Evolutionary conservation across 2,113 vertebrate genomes (phyloP).

Genomic region (Phainopepla nitens): DNA sequence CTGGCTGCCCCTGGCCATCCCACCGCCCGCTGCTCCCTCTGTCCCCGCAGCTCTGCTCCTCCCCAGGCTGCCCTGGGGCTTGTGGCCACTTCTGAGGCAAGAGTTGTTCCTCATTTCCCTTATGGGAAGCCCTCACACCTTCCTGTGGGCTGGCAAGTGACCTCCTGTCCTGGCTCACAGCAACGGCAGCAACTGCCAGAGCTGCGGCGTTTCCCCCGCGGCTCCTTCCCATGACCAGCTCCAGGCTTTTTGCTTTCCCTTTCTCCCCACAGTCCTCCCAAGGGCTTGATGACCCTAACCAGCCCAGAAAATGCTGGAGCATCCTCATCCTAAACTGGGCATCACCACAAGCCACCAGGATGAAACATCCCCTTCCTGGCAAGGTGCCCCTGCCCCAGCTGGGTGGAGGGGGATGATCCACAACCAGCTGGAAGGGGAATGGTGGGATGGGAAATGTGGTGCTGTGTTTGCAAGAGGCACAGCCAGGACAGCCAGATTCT

Average conservation of each 20-base stretch:
- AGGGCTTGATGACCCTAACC: not conserved
- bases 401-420: fast-evolving
- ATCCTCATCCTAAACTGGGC: not conserved
- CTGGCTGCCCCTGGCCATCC: not conserved
- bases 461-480: not conserved
- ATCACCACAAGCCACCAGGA: fast-evolving
- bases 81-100: not conserved
- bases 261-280: not conserved
- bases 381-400: too few species aligned
- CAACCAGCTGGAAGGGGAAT: not conserved
- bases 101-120: not conserved
- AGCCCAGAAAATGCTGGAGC: fast-evolving
- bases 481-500: not conserved
- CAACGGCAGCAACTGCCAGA: fast-evolving
- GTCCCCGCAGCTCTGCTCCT: fast-evolving
- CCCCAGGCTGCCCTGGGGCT: not conserved
- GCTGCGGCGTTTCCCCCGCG: fast-evolving
- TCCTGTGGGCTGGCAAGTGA: not conserved
- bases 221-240: fast-evolving
- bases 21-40: not conserved
- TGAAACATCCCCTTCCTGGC: not conserved
- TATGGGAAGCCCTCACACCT: not conserved
- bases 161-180: not conserved
- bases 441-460: not conserved
- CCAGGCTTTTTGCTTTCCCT: not conserved